A percentile compares a stretch with the other conserved stretches of the same genome.
Conservation (phyloP, 2,888 invertebrate species). For the Sinelater perroti region DNA sequence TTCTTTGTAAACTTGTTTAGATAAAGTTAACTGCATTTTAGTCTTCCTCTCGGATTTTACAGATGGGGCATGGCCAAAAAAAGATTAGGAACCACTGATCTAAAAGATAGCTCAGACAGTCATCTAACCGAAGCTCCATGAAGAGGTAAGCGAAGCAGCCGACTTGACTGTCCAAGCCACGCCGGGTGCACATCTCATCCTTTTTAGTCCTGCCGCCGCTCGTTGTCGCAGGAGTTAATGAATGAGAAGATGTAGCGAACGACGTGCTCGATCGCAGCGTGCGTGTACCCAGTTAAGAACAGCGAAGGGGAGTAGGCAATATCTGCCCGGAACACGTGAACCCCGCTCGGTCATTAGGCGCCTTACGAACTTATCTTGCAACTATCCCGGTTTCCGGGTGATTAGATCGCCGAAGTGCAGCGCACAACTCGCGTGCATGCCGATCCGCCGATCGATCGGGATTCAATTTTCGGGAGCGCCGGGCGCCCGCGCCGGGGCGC, state of each 20-base stretch:
- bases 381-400: constrained; percentile 55
- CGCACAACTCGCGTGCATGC: constrained; percentile 54
- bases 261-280: constrained; percentile 28
- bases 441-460: constrained; percentile 53
- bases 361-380: constrained; percentile 45
- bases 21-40: too few species aligned
- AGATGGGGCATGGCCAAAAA: too few species aligned
- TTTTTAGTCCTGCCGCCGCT: neutral
- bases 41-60: too few species aligned
- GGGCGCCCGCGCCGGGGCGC: neutral
- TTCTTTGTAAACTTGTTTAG: too few species aligned
- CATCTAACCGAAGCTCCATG: too few species aligned
- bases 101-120: too few species aligned
- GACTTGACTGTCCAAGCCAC: too few species aligned
- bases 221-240: constrained; percentile 23
- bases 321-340: constrained; percentile 31
- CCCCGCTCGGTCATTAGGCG: constrained; percentile 32
- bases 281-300: constrained; percentile 26
- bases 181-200: neutral
- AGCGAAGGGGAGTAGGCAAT: constrained; percentile 31
- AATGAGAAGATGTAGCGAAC: constrained; percentile 27
- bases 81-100: too few species aligned
- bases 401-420: constrained; percentile 57
- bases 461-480: constrained; percentile 41
- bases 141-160: too few species aligned